Base-by-base conservation (phyloP, 2,113 vertebrate species). In the Cyphomyrus plagiostoma region DNA sequence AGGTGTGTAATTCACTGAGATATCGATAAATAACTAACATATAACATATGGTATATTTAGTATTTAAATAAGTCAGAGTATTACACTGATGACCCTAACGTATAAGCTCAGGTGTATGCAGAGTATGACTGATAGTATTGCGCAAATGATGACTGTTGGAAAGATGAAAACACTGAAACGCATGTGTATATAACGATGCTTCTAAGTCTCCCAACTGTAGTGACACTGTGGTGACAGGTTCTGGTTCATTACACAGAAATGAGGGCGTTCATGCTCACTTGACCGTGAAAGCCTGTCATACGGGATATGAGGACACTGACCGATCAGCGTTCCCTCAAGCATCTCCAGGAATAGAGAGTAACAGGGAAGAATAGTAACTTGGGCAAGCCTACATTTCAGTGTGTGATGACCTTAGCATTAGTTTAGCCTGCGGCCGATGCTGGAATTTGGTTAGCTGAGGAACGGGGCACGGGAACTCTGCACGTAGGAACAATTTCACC, bases 401-500 rank as follows among this genome's bases (percentile, higher is more conserved):
- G 70, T 39, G 70, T 0, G 30, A 15, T 15, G 30, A 74, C 30
- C 30, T 39, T 17, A 42, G 74, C 35, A 0, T 80, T 80, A 80
- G 66, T 35, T 74, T 70, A 30, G 23, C 15, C 26, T 77, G 19
- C 4, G 26, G 17, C 49, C 3, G 42, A 52, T 1, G n/a, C 42
- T 26, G n/a, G 26, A 35, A 26, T 17, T 17, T 2, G 4, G 48
- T 17, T 53, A 42, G 66, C 17, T 70, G 45, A 35, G 15, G 8
- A 50, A n/a, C 23, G 1, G 58, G 58, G 42, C 5, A 1, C 4
- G 46, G 58, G 46, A 10, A 2, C 30, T 52, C 30, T 35, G 84
- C 84, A 87, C 85, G 62, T 52, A 87, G 89, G 89, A 49, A 45
- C 85, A 53, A 87, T 53, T 77, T 87, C 49, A 52, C 17, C 84